Evolutionary conservation across 2,797 vertebrate genomes (phyloP), one percentile per base, ranked within the genome.

Genomic region (Bradypus variegatus): DNA sequence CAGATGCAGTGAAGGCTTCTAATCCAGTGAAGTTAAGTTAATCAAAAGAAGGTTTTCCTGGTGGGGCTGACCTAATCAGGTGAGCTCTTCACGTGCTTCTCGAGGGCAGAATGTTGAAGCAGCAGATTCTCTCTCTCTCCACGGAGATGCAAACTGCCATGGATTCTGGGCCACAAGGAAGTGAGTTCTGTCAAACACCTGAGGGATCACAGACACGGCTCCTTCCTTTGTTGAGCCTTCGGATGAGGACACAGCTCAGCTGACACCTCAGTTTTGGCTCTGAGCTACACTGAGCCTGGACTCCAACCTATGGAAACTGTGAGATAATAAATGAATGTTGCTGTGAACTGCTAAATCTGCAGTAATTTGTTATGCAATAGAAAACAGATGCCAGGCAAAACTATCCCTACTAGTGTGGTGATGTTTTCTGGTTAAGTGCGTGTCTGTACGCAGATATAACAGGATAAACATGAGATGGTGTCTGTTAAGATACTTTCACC

Each of bases 381-480:
- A 80, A 10, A 80, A 18, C 36, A 7, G 16, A 60, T 4, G 6
- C 3, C 3, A 80, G 25, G 36, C 16, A 27, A 19, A 15, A 25
- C 69, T 9, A 15, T 15, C 15, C 3, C 27, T 29, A 19, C 27
- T 29, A 16, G 8, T 53, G 6, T 21, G 23, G 11, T n/a, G 19
- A 36, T 33, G 23, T 6, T 1, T 2, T 58, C 25, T 18, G 53
- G 53, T 2, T 14, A 23, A 3, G 15, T 3, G 8, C 55, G 2
- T 6, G 14, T 29, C 53, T 29, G n/a, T 25, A 38, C 14, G 27
- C 77, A 60, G 11, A 36, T 5, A 2, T n/a, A 36, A 36, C 53
- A 23, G 21, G 50, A 2, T 1, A 23, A 16, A 60, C 38, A 41
- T 14, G 14, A 15, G 77, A 53, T 38, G 21, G 21, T 18, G 73